A percentile compares a stretch with the other conserved stretches of the same genome.
Evolutionary conservation across 53 echinoderm and acorn worm species (phyloP).

Genomic region (Holothuria leucospilota): DNA sequence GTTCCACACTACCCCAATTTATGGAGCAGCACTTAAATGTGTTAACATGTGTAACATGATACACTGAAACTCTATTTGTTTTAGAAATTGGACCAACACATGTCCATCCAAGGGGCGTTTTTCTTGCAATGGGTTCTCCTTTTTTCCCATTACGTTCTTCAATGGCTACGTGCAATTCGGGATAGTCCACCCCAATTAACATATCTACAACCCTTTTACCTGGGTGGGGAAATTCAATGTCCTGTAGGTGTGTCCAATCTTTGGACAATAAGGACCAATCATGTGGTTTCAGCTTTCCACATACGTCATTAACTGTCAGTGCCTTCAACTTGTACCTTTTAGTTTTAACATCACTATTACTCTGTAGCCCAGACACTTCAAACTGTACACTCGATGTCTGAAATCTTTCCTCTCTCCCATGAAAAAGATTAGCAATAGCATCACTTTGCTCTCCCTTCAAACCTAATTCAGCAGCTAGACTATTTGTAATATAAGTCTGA

Average conservation of each 20-base stretch:
- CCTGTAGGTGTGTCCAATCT: slow-evolving; percentile 42
- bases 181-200: slow-evolving; percentile 41
- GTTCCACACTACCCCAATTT: no score
- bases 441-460: not conserved
- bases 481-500: slow-evolving; percentile 26
- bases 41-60: not conserved
- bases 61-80: not conserved
- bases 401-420: slow-evolving; percentile 27
- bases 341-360: no score
- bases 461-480: no score
- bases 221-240: slow-evolving; percentile 36
- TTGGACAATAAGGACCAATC: no score
- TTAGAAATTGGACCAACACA: slow-evolving; percentile 33
- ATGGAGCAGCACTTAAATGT: not conserved
- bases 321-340: not conserved
- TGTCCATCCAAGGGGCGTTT: slow-evolving; percentile 47
- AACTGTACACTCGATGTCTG: not conserved
- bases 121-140: slow-evolving; percentile 32
- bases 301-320: slow-evolving; percentile 1
- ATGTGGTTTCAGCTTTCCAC: slow-evolving; percentile 9
- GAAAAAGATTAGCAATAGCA: not conserved
- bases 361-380: slow-evolving; percentile 4
- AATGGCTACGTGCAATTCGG: slow-evolving; percentile 24
- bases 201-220: slow-evolving; percentile 13
- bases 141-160: slow-evolving; percentile 33